These are phyloP conservation scores for Xiphorhynchus erythropygius DNA, from an alignment of 2,797 vertebrate genomes.

Conservation along the genomic window DNA sequence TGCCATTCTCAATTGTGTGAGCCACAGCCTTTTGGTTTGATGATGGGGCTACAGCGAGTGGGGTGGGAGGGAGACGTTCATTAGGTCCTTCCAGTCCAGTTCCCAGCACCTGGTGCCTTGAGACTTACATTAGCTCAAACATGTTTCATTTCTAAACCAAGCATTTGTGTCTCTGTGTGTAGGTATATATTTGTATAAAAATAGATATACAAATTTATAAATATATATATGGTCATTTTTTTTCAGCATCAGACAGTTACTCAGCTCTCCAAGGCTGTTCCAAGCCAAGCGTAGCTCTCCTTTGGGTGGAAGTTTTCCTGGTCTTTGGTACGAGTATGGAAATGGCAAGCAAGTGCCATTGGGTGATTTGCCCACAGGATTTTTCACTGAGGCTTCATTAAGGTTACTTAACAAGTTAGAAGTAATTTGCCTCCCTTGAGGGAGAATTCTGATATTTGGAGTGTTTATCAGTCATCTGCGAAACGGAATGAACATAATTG, in stretches of 20 bases:
- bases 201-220: background rate
- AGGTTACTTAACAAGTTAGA: background rate
- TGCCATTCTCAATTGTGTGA: slow-evolving; percentile 22
- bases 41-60: background rate
- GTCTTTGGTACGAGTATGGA: background rate
- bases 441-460: slow-evolving; percentile 41
- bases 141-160: background rate
- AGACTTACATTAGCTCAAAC: background rate
- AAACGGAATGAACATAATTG: slow-evolving; percentile 54
- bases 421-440: slow-evolving; percentile 47
- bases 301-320: background rate
- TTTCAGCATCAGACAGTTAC: background rate
- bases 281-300: background rate
- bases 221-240: background rate
- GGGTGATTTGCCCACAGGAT: background rate
- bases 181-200: background rate
- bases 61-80: background rate
- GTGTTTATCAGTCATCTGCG: slow-evolving; percentile 48
- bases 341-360: background rate
- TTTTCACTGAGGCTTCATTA: slow-evolving; percentile 17
- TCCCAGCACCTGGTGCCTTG: background rate
- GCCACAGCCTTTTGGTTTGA: background rate
- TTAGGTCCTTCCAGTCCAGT: background rate
- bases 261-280: background rate
- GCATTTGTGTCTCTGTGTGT: no score